Evolutionary conservation across 2,113 vertebrate genomes (phyloP), one percentile per base, ranked within the genome.

Genomic region (Octodon degus): DNA sequence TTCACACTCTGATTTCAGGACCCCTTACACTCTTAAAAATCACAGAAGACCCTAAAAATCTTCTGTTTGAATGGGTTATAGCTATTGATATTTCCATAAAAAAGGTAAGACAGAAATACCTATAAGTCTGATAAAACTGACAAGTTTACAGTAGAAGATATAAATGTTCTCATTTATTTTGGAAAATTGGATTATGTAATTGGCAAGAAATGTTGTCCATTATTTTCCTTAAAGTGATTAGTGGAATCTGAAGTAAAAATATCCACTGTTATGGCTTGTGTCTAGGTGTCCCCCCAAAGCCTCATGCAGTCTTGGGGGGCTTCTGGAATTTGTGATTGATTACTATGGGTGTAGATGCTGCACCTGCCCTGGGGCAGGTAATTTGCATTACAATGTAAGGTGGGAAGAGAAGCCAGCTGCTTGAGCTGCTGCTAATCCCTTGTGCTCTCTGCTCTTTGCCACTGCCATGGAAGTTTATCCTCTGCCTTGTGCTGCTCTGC

Each of bases 181-280:
- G 37, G 37, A 76, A 86, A 65, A 68, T 40, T 90, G 58, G 43
- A 50, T 63, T 87, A 86, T 90, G 27, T 90, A 72, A 89, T 74
- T 67, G 63, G 47, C 63, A 79, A 79, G 34, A 89, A 24, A 70
- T 47, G 67, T 58, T 89, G 34, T 58, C 32, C 17, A 30, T 84
- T 89, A 8, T 96, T 85, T 80, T 89, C 32, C 70, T 95, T 88
- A 37, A 90, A 90, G 86, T 86, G 55, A 86, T 70, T 89, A 30
- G 34, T 82, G 19, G 34, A 92, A 82, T 77, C 58, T 67, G 27
- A 94, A 94, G 81, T 82, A 58, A 94, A 65, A 92, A 92, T 77
- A 30, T 90, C 86, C 43, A 43, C 43, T 43, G 43, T 43, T 43
- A 43, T 43, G 43, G 43, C 5, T 43, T 43, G 43, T 43, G 43